A percentile compares a stretch with the other conserved stretches of the same genome.
Evolutionary conservation across 2,888 invertebrate genomes (phyloP).

Genomic region (Hoplodrina blanda): DNA sequence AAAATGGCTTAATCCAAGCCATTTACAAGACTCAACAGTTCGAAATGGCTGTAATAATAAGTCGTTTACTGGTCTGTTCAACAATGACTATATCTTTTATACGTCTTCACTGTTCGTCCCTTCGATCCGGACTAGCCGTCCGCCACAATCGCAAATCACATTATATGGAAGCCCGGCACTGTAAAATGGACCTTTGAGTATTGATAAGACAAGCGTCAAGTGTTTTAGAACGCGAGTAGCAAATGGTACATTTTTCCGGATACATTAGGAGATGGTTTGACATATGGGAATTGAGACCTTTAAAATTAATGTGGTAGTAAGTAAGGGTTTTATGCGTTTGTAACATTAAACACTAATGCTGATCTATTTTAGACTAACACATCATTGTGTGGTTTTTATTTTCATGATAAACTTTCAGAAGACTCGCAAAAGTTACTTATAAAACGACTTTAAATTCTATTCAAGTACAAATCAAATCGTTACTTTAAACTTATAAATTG

Average conservation of each 20-base stretch:
- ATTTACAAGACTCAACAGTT: conserved; percentile 3
- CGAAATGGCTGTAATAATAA: background rate
- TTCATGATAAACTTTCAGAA: too few species aligned
- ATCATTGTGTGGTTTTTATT: too few species aligned
- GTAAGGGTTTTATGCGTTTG: too few species aligned
- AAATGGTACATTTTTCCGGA: background rate
- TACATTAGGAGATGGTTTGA: too few species aligned
- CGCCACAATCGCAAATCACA: conserved; percentile 52
- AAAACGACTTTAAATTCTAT: too few species aligned
- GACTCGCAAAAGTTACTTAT: too few species aligned
- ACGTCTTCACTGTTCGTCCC: conserved; percentile 26
- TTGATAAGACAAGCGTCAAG: background rate
- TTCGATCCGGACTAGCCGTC: conserved; percentile 30
- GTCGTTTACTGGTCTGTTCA: conserved; percentile 4
- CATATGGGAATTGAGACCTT: too few species aligned
- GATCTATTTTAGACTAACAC: background rate
- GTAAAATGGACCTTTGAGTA: background rate
- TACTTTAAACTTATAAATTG: too few species aligned
- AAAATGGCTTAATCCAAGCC: conserved; percentile 29
- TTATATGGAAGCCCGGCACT: conserved; percentile 37
- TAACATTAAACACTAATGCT: too few species aligned
- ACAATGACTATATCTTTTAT: conserved; percentile 37
- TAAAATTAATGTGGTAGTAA: too few species aligned
- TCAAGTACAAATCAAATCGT: too few species aligned
- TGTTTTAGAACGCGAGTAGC: too few species aligned